phyloP scores from a whole-genome alignment of 2,888 invertebrate genomes.

The Ophion ellenae region DNA sequence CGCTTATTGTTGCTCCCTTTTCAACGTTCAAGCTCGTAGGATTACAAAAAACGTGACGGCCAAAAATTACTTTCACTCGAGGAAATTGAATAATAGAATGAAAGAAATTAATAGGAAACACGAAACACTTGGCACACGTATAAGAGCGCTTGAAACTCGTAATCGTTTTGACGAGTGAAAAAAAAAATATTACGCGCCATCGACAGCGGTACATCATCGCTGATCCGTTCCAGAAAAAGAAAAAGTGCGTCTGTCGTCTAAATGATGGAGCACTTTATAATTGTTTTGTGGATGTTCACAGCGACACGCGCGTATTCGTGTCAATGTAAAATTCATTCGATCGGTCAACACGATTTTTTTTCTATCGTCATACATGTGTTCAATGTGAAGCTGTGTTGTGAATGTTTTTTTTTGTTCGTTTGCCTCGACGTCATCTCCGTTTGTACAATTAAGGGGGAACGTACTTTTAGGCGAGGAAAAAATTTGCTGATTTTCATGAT shows the following conservation, averaged over 20 bases:
- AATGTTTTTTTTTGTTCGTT: background rate
- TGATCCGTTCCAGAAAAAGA: background rate
- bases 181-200: constrained; percentile 1
- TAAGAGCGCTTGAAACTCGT: background rate
- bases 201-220: too few species aligned
- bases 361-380: too few species aligned
- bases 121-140: background rate
- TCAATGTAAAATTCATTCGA: too few species aligned
- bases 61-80: constrained; percentile 44
- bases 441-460: too few species aligned
- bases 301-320: background rate
- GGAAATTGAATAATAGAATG: background rate
- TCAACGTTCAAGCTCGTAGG: background rate
- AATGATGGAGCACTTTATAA: background rate
- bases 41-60: background rate
- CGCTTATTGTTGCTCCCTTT: background rate
- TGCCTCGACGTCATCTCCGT: background rate
- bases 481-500: too few species aligned
- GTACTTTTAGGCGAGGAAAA: too few species aligned
- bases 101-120: constrained; percentile 7
- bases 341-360: too few species aligned
- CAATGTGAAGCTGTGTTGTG: too few species aligned
- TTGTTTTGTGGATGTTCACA: background rate
- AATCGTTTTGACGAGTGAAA: constrained; percentile 19
- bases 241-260: background rate